phyloP scores from a whole-genome alignment of 2,888 invertebrate species.

The Drosophila melanosoma region DNA sequence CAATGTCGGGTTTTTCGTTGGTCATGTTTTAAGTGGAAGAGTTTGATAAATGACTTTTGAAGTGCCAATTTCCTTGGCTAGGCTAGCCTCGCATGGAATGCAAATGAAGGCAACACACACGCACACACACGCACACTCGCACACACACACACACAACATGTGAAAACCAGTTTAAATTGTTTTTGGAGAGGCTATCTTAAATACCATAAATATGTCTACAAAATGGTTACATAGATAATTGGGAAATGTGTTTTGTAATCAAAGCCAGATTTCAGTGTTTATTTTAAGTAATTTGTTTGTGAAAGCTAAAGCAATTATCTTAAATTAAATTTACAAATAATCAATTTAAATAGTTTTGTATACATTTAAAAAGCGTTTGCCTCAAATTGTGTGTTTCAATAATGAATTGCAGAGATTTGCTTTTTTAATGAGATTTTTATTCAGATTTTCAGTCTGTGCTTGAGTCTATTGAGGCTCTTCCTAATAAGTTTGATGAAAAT shows the following conservation, averaged over 20 bases:
- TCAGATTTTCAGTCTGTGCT: neutral
- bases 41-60: conserved; percentile 61
- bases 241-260: neutral
- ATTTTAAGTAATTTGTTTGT: neutral
- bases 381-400: neutral
- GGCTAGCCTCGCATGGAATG: conserved; percentile 11
- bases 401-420: neutral
- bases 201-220: neutral
- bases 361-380: neutral
- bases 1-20: conserved; percentile 30
- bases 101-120: conserved; percentile 18
- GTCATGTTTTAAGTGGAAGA: conserved; percentile 40
- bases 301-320: neutral
- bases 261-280: neutral
- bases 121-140: neutral
- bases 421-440: neutral
- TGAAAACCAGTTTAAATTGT: conserved; percentile 32
- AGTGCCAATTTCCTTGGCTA: conserved; percentile 66
- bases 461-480: neutral
- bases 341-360: neutral
- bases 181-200: neutral
- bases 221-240: neutral
- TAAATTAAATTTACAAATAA: neutral
- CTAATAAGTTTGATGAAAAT: neutral
- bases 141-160: neutral